phyloP scores from a whole-genome alignment of 1,140 invertebrate species.

The Centruroides vittatus region DNA sequence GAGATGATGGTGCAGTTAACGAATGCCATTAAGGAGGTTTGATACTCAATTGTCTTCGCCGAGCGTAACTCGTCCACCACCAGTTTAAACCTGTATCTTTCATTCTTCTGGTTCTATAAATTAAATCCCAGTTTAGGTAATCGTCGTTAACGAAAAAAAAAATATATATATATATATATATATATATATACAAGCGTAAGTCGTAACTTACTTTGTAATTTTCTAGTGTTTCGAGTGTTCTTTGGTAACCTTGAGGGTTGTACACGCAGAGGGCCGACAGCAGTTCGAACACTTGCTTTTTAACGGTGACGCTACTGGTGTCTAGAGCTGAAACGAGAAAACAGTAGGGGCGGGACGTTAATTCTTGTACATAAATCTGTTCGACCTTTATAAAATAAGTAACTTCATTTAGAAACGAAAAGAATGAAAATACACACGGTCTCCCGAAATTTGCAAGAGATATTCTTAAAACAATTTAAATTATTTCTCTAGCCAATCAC shows the following conservation, averaged over 20 bases:
- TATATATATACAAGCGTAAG: neutral
- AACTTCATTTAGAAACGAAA: no score
- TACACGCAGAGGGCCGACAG: constrained; percentile 38
- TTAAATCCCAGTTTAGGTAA: neutral
- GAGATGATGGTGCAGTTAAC: constrained; percentile 39
- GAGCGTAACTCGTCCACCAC: constrained; percentile 32
- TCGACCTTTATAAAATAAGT: no score
- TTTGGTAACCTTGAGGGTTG: constrained; percentile 32
- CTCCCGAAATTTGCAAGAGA: no score
- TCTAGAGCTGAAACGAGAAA: constrained; percentile 31
- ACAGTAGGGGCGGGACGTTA: no score
- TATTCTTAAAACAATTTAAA: no score
- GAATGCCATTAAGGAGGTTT: constrained; percentile 33
- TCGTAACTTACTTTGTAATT: constrained; percentile 28
- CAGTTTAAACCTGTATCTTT: constrained; percentile 36
- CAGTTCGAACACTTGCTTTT: constrained; percentile 39
- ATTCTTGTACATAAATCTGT: no score
- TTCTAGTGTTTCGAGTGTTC: constrained; percentile 33
- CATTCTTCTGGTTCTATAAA: constrained; percentile 55
- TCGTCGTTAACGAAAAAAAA: neutral
- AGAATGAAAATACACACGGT: no score
- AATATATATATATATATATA: no score
- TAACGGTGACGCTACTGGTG: constrained; percentile 35
- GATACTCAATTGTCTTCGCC: constrained; percentile 29
- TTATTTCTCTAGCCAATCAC: no score